phyloP scores from a whole-genome alignment of 2,113 vertebrate species.

The Lagopus leucura region DNA sequence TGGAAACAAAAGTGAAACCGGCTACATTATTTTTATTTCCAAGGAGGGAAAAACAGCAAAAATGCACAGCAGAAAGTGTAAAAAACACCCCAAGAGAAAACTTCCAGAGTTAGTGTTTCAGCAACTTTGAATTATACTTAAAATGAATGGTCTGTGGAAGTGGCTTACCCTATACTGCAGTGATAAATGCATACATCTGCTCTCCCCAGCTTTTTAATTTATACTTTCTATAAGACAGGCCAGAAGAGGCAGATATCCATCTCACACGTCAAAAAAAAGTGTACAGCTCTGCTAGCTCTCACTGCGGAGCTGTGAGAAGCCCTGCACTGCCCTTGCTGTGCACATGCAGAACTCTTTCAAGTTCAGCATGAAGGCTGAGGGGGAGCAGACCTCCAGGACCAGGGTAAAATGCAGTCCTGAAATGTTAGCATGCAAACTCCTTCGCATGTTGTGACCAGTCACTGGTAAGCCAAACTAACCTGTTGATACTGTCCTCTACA shows the following conservation, averaged over 20 bases:
- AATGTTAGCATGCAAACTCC: background rate
- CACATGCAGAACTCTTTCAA: background rate
- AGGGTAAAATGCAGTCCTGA: background rate
- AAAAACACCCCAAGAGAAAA: background rate
- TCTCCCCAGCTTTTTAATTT: background rate
- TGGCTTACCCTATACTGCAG: background rate
- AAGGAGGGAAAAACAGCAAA: background rate
- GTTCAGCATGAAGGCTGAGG: background rate
- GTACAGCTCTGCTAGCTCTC: rapidly evolving
- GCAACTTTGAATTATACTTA: background rate
- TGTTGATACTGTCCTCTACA: background rate
- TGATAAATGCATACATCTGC: background rate
- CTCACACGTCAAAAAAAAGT: background rate
- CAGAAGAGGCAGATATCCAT: background rate
- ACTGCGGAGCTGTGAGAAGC: background rate
- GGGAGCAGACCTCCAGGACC: background rate
- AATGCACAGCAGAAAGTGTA: background rate
- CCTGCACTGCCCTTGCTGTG: background rate
- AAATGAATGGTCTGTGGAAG: background rate
- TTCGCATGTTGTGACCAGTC: background rate
- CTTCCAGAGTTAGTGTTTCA: background rate
- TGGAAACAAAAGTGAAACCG: slow-evolving; percentile 54
- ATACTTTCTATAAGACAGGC: background rate
- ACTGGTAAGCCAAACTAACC: slow-evolving; percentile 22
- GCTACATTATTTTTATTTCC: background rate